phyloP scores from a whole-genome alignment of 2,888 invertebrate genomes.

The Helicoverpa assulta region DNA sequence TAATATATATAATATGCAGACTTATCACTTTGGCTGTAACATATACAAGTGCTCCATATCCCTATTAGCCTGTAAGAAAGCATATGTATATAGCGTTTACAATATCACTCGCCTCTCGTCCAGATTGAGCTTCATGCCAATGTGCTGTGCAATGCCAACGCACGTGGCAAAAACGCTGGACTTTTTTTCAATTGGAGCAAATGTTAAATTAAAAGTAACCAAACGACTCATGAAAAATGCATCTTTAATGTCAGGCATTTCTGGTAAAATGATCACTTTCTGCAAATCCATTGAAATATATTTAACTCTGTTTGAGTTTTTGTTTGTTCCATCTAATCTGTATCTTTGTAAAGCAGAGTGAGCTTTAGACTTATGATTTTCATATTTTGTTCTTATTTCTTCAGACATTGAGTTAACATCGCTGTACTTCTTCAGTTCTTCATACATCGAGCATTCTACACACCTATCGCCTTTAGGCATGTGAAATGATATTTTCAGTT shows the following conservation, averaged over 20 bases:
- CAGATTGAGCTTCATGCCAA: slow-evolving; percentile 34
- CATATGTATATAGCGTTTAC: slow-evolving; percentile 20
- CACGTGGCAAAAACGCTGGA: slow-evolving; percentile 9
- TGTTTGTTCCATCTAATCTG: too few relatives aligned
- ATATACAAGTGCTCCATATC: slow-evolving; percentile 26
- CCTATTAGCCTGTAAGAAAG: slow-evolving; percentile 24
- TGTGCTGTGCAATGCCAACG: too few relatives aligned
- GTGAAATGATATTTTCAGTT: too few relatives aligned
- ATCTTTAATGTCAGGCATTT: slow-evolving; percentile 18
- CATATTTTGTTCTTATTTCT: too few relatives aligned
- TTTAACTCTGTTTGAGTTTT: too few relatives aligned
- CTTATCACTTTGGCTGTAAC: neutral
- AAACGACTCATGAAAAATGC: slow-evolving; percentile 29
- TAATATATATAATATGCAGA: too few relatives aligned
- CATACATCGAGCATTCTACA: too few relatives aligned
- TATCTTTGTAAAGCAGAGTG: too few relatives aligned
- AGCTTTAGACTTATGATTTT: too few relatives aligned
- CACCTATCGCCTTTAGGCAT: too few relatives aligned
- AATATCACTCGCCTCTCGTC: slow-evolving; percentile 26
- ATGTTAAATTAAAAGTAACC: slow-evolving; percentile 59
- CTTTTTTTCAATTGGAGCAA: slow-evolving; percentile 26
- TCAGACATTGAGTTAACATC: too few relatives aligned
- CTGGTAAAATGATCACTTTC: slow-evolving; percentile 18
- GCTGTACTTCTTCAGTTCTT: too few relatives aligned
- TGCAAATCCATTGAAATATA: slow-evolving; percentile 25